A percentile compares a stretch with the other conserved stretches of the same genome.
These are phyloP conservation scores for Meloidogyne exigua DNA, from an alignment of 1,140 invertebrate genomes.

Conservation along the genomic window DNA sequence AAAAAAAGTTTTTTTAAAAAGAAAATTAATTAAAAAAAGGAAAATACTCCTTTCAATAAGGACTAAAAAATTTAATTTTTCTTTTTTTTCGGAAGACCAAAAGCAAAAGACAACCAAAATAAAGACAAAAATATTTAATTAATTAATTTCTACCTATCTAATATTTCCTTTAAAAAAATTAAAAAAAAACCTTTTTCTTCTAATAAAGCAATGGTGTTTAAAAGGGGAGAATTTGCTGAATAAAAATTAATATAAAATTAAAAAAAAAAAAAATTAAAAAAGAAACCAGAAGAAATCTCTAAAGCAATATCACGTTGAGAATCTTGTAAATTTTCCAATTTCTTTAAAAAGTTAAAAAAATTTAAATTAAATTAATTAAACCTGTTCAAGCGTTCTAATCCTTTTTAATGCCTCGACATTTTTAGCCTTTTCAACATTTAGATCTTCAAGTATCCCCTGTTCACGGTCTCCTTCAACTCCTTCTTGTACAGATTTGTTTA, in stretches of 20 bases:
- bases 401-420: not conserved
- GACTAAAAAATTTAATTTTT: too few relatives aligned
- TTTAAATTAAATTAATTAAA: not conserved
- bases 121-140: not conserved
- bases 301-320: slow-evolving; percentile 29
- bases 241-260: slow-evolving; percentile 2
- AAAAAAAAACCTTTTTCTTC: slow-evolving; percentile 24
- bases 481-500: slow-evolving; percentile 38
- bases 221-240: slow-evolving; percentile 33
- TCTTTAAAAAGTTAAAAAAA: not conserved
- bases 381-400: slow-evolving; percentile 33
- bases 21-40: too few relatives aligned
- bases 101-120: too few relatives aligned
- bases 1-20: not conserved
- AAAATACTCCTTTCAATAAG: too few relatives aligned
- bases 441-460: slow-evolving; percentile 24
- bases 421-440: slow-evolving; percentile 17
- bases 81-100: too few relatives aligned
- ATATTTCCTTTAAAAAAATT: not conserved
- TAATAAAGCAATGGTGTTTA: slow-evolving; percentile 24
- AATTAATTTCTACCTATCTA: too few relatives aligned
- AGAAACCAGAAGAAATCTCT: slow-evolving; percentile 30
- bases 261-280: not conserved
- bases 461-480: slow-evolving; percentile 28
- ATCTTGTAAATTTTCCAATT: slow-evolving; percentile 23